Conservation (phyloP, 2,113 vertebrate genomes). For the Percina caprodes region DNA sequence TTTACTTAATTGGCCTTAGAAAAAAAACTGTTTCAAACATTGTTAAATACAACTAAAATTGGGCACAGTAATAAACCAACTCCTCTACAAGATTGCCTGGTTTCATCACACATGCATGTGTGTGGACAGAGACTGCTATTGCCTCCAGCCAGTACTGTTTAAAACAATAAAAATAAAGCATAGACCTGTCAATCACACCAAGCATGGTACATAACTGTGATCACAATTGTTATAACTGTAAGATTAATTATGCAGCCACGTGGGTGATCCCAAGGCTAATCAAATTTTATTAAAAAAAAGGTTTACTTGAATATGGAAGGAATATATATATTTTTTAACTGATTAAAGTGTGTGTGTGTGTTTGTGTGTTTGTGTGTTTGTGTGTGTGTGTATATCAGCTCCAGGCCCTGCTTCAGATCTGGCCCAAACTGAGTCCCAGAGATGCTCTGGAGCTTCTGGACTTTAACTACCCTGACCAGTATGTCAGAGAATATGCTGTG, state of each 20-base stretch:
- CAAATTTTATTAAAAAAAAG: background rate
- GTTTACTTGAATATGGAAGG: background rate
- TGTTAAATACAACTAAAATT: background rate
- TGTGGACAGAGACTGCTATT: background rate
- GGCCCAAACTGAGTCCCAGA: slow-evolving; percentile 93
- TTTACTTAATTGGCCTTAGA: background rate
- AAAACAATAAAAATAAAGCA: background rate
- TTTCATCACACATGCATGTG: background rate
- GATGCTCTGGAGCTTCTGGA: slow-evolving; percentile 96
- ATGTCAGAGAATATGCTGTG: slow-evolving; percentile 95
- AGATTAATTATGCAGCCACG: background rate
- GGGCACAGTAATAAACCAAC: background rate
- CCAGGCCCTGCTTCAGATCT: slow-evolving; percentile 96
- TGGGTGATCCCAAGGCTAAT: background rate
- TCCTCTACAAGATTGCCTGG: background rate
- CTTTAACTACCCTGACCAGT: slow-evolving; percentile 99
- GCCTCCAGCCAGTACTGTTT: background rate
- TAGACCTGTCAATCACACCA: background rate
- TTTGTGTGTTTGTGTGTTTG: slow-evolving; percentile 3
- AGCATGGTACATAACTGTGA: background rate
- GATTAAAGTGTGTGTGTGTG: background rate
- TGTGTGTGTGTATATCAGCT: slow-evolving; percentile 83
- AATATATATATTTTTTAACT: background rate
- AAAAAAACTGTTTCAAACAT: background rate
- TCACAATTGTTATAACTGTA: background rate